phyloP scores from a whole-genome alignment of 2,888 invertebrate genomes.

The Trissoscelio sp. region DNA sequence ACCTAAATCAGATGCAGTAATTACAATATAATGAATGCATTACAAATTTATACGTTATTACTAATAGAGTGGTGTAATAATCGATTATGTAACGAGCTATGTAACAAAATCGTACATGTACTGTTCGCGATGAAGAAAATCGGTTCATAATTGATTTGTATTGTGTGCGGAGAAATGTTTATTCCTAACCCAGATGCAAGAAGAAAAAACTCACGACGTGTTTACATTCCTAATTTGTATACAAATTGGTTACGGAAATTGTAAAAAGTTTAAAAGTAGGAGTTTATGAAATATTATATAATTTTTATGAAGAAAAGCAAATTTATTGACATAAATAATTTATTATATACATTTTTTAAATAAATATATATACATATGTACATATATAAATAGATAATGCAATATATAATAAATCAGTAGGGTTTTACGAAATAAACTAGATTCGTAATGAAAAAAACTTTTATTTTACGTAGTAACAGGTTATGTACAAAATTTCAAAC shows the following conservation, averaged over 20 bases:
- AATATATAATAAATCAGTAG: no score
- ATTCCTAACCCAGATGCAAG: slow-evolving; percentile 34
- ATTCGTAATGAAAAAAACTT: slow-evolving; percentile 11
- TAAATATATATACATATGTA: no score
- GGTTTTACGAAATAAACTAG: neutral
- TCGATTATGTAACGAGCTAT: slow-evolving; percentile 46
- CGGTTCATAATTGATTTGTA: slow-evolving; percentile 50
- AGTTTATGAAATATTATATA: no score
- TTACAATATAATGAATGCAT: slow-evolving; percentile 59
- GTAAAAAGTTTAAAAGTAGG: no score
- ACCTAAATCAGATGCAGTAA: slow-evolving; percentile 57
- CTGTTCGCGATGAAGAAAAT: slow-evolving; percentile 45
- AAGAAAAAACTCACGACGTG: slow-evolving; percentile 11
- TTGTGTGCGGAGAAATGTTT: slow-evolving; percentile 42
- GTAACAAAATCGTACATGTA: slow-evolving; percentile 54
- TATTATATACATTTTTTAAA: no score
- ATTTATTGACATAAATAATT: no score
- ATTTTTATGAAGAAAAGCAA: no score
- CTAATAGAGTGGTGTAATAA: slow-evolving; percentile 52
- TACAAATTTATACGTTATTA: slow-evolving; percentile 63
- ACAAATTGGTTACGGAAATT: no score
- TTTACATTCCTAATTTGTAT: slow-evolving; percentile 2
- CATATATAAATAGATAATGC: no score
- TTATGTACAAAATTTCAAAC: slow-evolving; percentile 27
- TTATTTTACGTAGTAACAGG: slow-evolving; percentile 4